These are phyloP conservation scores for Drosophila lacertosa DNA, from an alignment of 1,140 invertebrate species.

Conservation along the genomic window DNA sequence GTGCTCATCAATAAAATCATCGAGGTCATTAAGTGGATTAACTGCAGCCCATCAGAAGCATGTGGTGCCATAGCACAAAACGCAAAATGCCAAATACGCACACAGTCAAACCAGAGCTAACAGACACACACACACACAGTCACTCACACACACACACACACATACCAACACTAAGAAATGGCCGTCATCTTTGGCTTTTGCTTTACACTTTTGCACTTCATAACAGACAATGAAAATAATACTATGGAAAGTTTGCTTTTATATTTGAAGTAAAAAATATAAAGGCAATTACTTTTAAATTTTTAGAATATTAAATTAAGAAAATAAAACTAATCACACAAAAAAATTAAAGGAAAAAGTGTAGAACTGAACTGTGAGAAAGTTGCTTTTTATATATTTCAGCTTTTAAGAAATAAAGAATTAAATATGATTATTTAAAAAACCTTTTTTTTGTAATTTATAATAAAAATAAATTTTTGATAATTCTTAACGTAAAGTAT, in stretches of 20 bases:
- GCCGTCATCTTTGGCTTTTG: conserved; percentile 65
- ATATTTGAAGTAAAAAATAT: not conserved
- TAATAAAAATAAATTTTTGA: too few species aligned
- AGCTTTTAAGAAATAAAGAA: too few species aligned
- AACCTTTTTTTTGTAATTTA: too few species aligned
- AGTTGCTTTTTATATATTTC: too few species aligned
- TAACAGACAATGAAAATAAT: conserved; percentile 53
- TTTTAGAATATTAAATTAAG: too few species aligned
- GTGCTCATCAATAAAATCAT: conserved; percentile 84
- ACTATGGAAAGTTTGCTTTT: conserved; percentile 31
- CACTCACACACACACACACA: conserved; percentile 14
- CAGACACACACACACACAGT: conserved; percentile 21
- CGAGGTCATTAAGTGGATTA: conserved; percentile 84
- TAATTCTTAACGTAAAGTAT: too few species aligned
- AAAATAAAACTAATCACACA: too few species aligned
- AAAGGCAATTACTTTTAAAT: too few species aligned
- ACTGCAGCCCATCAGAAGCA: conserved; percentile 83
- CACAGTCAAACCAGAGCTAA: conserved; percentile 29
- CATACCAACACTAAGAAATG: conserved; percentile 36
- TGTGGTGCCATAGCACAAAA: conserved; percentile 70
- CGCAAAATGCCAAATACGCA: conserved; percentile 74
- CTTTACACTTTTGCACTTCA: conserved; percentile 74
- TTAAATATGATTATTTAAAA: too few species aligned
- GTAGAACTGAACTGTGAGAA: too few species aligned
- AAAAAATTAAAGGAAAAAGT: too few species aligned